phyloP scores from a whole-genome alignment of 2,888 invertebrate species.

The Cheilosia variabilis region DNA sequence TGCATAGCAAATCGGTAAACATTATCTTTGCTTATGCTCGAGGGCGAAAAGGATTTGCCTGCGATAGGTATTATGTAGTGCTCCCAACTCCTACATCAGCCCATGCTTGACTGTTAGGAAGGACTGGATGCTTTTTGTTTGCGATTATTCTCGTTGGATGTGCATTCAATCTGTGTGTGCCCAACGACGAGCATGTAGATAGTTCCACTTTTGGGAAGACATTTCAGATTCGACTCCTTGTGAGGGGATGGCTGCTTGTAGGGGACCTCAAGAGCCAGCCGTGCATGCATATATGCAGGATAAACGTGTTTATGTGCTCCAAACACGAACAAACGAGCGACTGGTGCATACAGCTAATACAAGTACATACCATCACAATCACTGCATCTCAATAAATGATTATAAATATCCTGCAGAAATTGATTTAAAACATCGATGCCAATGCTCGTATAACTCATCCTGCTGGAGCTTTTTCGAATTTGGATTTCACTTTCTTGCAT shows the following conservation, averaged over 20 bases:
- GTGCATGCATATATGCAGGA: slow-evolving; percentile 43
- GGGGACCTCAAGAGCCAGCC: slow-evolving; percentile 2
- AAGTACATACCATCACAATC: slow-evolving; percentile 38
- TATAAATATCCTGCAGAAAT: slow-evolving; percentile 73
- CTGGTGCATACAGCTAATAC: too few species aligned
- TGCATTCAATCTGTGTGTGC: slow-evolving; percentile 11
- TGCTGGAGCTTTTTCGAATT: not conserved
- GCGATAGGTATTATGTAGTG: slow-evolving; percentile 36
- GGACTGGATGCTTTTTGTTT: slow-evolving; percentile 45
- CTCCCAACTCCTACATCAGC: slow-evolving; percentile 1
- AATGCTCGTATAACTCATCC: slow-evolving; percentile 8
- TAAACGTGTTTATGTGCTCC: slow-evolving; percentile 57
- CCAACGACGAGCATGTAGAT: not conserved
- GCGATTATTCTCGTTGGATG: slow-evolving; percentile 31
- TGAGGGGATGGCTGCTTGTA: not conserved
- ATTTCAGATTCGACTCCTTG: slow-evolving; percentile 36
- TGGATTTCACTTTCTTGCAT: slow-evolving; percentile 67
- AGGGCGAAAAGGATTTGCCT: slow-evolving; percentile 72
- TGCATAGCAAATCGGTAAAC: slow-evolving; percentile 77
- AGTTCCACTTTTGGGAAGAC: slow-evolving; percentile 32
- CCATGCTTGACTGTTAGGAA: slow-evolving; percentile 13
- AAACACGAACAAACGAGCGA: slow-evolving; percentile 35
- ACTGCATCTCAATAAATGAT: slow-evolving; percentile 70
- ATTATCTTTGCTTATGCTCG: slow-evolving; percentile 76
- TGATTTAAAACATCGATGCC: slow-evolving; percentile 71